A percentile compares a stretch with the other conserved stretches of the same genome.
Conservation (phyloP, 2,888 invertebrate genomes). For the Tenthredo mesomela region DNA sequence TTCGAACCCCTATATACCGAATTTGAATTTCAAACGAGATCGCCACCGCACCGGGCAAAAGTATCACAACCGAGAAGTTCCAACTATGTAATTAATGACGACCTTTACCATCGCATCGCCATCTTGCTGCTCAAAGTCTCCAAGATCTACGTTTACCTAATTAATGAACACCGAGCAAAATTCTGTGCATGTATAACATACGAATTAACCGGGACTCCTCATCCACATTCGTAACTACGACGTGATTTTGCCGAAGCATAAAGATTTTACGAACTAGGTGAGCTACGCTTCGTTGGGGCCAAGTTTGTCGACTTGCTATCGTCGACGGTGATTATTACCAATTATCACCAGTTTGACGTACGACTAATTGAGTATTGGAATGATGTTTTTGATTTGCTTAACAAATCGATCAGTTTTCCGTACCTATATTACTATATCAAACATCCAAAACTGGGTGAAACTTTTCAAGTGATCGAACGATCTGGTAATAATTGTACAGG, state of each 20-base stretch:
- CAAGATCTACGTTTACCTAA: slow-evolving; percentile 30
- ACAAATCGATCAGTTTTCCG: not conserved
- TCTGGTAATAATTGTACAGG: not conserved
- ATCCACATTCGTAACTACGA: not conserved
- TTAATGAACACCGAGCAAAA: not conserved
- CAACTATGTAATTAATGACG: slow-evolving; percentile 35
- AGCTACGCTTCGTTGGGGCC: not conserved
- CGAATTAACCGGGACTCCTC: not conserved
- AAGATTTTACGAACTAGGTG: not conserved
- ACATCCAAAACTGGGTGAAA: not conserved
- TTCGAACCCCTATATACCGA: not conserved
- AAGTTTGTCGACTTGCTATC: not conserved
- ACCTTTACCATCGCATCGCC: slow-evolving; percentile 1
- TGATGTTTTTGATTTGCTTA: not conserved
- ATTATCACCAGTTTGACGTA: not conserved
- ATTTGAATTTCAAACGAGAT: slow-evolving; percentile 19
- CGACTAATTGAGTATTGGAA: not conserved
- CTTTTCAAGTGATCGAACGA: not conserved
- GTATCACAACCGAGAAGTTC: not conserved
- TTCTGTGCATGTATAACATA: not conserved
- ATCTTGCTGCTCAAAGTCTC: slow-evolving; percentile 4
- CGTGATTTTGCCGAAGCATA: slow-evolving; percentile 33
- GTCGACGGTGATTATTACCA: not conserved
- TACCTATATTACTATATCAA: too few relatives aligned
- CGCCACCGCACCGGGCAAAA: not conserved